Base-by-base conservation (phyloP, 2,113 vertebrate species). In the Rhea pennata region DNA sequence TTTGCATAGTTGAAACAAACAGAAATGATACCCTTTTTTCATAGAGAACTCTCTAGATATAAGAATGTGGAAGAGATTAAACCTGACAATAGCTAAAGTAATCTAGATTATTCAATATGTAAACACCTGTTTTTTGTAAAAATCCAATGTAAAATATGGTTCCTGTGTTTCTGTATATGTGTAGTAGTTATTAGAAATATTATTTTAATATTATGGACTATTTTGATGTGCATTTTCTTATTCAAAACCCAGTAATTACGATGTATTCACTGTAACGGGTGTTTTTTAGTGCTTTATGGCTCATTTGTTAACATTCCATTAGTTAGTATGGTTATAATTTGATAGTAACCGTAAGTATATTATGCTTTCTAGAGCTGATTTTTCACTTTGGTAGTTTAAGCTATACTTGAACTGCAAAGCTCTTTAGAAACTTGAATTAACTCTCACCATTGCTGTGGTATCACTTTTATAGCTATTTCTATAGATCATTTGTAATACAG, bases 221-320 rank as follows among this genome's bases (percentile, higher is more conserved):
- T 58, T 93, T 97, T 67, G 73, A 79, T 96, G 21, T 90, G 91
- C 75, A 44, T 92, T 95, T 85, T 97, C 17, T 85, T 73, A 59
- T 51, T 87, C 82, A 95, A 86, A 85, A 95, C 61, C 59, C 44
- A 65, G n/a, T 85, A 48, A 58, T 82, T 93, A 51, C 71, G 50
- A 16, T 88, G 39, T 42, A 87, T 91, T 89, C 88, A 39, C 31
- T 65, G 14, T 36, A 83, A 80, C 93, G 77, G 84, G 84, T 59
- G 39, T 74, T 31, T 94, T 53, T 84, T 10, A 79, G 33, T 69
- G 85, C 84, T 62, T 92, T 89, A 39, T 85, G 70, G 29, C 22
- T 75, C 51, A 42, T 87, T 67, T 71, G 20, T 71, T 95, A 78
- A 71, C 29, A 85, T 88, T 92, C 44, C 66, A 31, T 89, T 81